Conservation (phyloP, 2,797 vertebrate genomes). For the Gouania willdenowi region DNA sequence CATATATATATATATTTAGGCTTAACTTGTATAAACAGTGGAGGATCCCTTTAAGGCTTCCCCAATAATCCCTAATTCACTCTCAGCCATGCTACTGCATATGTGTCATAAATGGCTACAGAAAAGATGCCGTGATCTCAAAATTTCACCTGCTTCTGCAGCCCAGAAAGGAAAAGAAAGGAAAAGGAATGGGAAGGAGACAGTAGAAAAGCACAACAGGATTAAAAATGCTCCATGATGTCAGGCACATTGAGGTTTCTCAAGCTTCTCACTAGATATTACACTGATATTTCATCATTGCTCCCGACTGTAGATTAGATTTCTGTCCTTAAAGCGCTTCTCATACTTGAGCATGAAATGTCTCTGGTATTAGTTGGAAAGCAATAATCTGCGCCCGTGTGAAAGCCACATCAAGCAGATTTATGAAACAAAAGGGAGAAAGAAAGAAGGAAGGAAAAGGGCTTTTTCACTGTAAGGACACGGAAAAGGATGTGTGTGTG, state of each 20-base stretch:
- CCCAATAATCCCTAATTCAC: constrained; percentile 33
- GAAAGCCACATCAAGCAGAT: constrained; percentile 32
- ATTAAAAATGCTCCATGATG: constrained; percentile 49
- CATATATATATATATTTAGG: no score
- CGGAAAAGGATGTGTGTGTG: not conserved
- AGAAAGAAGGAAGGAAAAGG: not conserved
- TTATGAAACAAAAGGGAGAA: constrained; percentile 33
- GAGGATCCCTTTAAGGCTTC: constrained; percentile 32
- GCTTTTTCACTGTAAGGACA: not conserved
- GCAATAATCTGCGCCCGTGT: constrained; percentile 47
- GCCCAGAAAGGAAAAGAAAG: not conserved
- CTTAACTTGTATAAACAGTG: no score
- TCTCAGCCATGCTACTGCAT: constrained; percentile 37
- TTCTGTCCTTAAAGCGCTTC: constrained; percentile 57
- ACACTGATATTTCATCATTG: constrained; percentile 66
- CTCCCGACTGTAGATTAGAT: constrained; percentile 54
- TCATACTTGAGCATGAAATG: constrained; percentile 55
- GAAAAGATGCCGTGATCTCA: constrained; percentile 34
- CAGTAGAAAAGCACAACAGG: constrained; percentile 18
- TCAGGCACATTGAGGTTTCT: constrained; percentile 33
- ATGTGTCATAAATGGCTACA: constrained; percentile 57
- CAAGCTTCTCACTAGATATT: constrained; percentile 47
- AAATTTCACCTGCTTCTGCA: constrained; percentile 50
- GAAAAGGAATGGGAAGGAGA: not conserved
- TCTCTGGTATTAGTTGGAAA: constrained; percentile 54